phyloP scores from a whole-genome alignment of 2,888 invertebrate genomes.

The Drosophila formosana region DNA sequence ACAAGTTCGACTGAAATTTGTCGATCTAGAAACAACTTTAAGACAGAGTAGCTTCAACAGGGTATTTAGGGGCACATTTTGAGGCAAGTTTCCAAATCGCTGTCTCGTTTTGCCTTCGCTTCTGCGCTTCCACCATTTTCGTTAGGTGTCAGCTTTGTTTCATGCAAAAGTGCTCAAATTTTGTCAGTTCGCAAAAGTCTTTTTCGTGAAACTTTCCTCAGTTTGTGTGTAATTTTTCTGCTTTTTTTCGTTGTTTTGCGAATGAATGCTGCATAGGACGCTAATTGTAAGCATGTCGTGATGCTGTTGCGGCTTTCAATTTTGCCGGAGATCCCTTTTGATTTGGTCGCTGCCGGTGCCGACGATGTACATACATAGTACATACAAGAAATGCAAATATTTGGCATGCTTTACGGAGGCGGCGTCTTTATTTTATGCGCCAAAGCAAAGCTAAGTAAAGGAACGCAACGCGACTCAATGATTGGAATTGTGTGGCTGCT shows the following conservation, averaged over 20 bases:
- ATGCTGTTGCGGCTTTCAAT: slow-evolving; percentile 18
- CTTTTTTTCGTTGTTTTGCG: background rate
- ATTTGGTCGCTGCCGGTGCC: slow-evolving; percentile 16
- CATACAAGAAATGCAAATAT: slow-evolving; percentile 70
- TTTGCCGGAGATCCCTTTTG: slow-evolving; percentile 47
- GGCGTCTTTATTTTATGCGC: slow-evolving; percentile 24
- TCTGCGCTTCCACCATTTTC: slow-evolving; percentile 4
- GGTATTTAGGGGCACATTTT: slow-evolving; percentile 4
- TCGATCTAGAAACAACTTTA: background rate
- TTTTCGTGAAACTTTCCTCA: background rate
- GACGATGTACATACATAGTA: background rate
- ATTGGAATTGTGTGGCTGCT: slow-evolving; percentile 52
- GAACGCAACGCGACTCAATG: slow-evolving; percentile 34
- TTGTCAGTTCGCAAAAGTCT: slow-evolving; percentile 12
- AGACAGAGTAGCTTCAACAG: background rate
- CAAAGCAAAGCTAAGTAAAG: slow-evolving; percentile 17
- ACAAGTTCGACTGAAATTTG: background rate
- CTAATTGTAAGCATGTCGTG: slow-evolving; percentile 43
- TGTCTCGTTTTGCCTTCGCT: background rate
- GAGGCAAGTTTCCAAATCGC: background rate
- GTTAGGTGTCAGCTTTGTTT: slow-evolving; percentile 27
- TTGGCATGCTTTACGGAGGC: slow-evolving; percentile 46
- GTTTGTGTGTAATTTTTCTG: background rate
- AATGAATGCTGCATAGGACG: slow-evolving; percentile 5
- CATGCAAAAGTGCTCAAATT: slow-evolving; percentile 1